Evolutionary conservation across 2,888 invertebrate species (phyloP), one percentile per base, ranked within the genome.

Genomic region (Parnassius orleans): DNA sequence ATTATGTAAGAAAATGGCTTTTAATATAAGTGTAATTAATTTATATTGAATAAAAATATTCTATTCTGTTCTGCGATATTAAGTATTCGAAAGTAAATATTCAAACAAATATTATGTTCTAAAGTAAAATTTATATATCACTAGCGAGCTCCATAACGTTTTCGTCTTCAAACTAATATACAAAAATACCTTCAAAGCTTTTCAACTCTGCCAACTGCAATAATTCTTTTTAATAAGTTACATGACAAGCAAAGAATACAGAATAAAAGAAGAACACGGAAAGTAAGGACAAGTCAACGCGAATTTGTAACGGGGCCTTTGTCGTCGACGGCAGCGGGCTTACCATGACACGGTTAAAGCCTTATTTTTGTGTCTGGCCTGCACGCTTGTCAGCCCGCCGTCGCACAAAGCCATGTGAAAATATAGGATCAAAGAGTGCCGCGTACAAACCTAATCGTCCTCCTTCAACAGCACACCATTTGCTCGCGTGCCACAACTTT

Each of bases 301-400:
- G 86, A 88, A 88, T 90, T 89, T 86, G 89, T 87, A 84, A 78
- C 83, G 82, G 79, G 84, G 87, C 88, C 90, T 90, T 90, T 90
- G 89, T 87, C 86, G 90, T 90, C 90, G 87, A 78, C 84, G 79
- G 85, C 63, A 63, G 55, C 90, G 90, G 89, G 90, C 89, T 91
- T 90, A 90, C 87, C 80, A 80, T 90, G 90, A 90, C 90, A 89
- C 80, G 88, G 86, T 86, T 85, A 90, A 90, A 89, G 90, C 90
- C 88, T 89, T 89, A 90, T 90, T 90, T 91, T 90, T 90, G 89
- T 84, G 88, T 89, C 84, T 86, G 87, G 84, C 86, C 85, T 81
- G 86, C 82, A 81, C 86, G 89, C 88, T 86, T 90, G 90, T 90
- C 90, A 90, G 82, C 81, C 84, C 81, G 86, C 79, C 84, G 86